Conservation (phyloP, 2,797 vertebrate genomes). For the Acipenser oxyrinchus region DNA sequence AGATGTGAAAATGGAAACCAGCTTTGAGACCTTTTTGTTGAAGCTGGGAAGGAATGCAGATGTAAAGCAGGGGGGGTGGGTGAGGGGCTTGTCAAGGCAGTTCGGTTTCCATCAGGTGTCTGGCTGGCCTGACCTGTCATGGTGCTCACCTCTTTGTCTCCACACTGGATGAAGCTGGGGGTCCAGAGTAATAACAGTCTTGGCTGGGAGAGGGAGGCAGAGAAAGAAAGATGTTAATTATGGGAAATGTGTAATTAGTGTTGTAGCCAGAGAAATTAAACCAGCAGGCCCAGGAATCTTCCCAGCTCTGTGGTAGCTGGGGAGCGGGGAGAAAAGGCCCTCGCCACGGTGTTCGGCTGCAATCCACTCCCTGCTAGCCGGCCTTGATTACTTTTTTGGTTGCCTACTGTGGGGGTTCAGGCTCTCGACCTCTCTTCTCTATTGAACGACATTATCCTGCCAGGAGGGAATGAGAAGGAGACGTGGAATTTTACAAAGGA, state of each 20-base stretch:
- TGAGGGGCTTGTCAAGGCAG: conserved; percentile 37
- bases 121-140: conserved; percentile 51
- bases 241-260: conserved; percentile 68
- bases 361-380: conserved; percentile 75
- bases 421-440: conserved; percentile 65
- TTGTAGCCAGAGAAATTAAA: conserved; percentile 91
- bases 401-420: conserved; percentile 76
- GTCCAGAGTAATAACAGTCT: conserved; percentile 51
- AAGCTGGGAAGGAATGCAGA: conserved; percentile 63
- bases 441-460: conserved; percentile 64
- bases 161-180: conserved; percentile 47
- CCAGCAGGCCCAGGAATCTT: conserved; percentile 80
- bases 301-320: conserved; percentile 68
- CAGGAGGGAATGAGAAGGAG: conserved; percentile 58
- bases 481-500: conserved; percentile 81
- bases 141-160: conserved; percentile 56
- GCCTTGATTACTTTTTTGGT: conserved; percentile 86
- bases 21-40: conserved; percentile 38
- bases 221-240: conserved; percentile 70
- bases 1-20: conserved; percentile 50
- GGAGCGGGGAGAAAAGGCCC: conserved; percentile 66
- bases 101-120: conserved; percentile 56
- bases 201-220: conserved; percentile 55
- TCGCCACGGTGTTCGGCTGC: conserved; percentile 63
- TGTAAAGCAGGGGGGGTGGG: conserved; percentile 43